Evolutionary conservation across 2,888 invertebrate genomes (phyloP), one percentile per base, ranked within the genome.

Genomic region (Spodoptera picta): DNA sequence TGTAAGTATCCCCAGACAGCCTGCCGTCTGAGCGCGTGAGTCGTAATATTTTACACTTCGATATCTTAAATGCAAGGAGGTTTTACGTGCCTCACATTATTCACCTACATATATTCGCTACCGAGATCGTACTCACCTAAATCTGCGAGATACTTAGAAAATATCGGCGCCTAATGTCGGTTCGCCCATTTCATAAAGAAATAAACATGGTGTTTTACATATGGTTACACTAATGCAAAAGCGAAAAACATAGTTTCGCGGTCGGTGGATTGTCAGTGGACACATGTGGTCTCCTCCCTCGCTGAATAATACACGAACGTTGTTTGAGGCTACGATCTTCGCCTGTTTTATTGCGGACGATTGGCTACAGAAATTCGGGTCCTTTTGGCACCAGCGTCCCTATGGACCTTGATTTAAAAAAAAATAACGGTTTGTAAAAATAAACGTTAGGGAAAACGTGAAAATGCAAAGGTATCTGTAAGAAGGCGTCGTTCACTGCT

Each of bases 301-400:
- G 46, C 80, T 93, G 92, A 92, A 93, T 93, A 92, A 93, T 91
- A 89, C 84, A 93, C 80, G 87, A 89, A 84, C 85, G 81, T 80
- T 84, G 86, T 87, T 86, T 83, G 84, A 83, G 85, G 79, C 82
- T 79, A 79, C 88, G 86, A 88, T 89, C 87, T 89, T 84, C 81
- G 82, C 81, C 83, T 87, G 85, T 87, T 90, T 91, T 91, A 91
- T 89, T 86, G 87, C 85, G 84, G 86, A 77, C 88, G 86, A 92
- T 92, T 91, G 92, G 90, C 90, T 85, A 56, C 81, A 80, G 81
- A 83, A 82, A 81, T 81, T 80, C 73, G 75, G 78, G 69, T 79
- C 76, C 76, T 75, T 77, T 80, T 80, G 79, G 76, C 79, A 66
- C 75, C 67, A 73, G 65, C 41, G 62, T 73, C 79, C 69, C 77